Evolutionary conservation across 2,113 vertebrate genomes (phyloP), one percentile per base, ranked within the genome.

Genomic region (Pardalotus punctatus): DNA sequence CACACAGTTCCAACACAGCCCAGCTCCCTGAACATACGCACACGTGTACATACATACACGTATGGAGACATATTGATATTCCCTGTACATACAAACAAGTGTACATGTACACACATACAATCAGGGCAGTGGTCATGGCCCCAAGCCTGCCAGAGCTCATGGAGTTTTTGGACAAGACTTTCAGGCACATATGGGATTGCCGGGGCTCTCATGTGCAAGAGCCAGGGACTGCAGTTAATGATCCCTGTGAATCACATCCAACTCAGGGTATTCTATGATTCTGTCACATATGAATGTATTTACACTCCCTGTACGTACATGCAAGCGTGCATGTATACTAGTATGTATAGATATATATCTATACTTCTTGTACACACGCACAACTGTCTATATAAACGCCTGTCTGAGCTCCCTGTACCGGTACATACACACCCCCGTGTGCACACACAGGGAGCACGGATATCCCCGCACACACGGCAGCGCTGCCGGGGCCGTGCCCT

Each of bases 261-360:
- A 27, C 29, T 29, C 70, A 31, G 29, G 24, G 24, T 17, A 25
- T 9, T 57, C 29, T 11, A 5, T 2, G 14, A 17, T 5, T 5
- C 24, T 31, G 8, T 6, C 43, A 27, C 3, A 50, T 11, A 12
- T 1, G 11, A 21, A 22, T 14, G 0, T 2, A 19, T 13, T 22
- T 12, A 7, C 2, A 16, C 12, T 38, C 6, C 23, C 28, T 12
- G 45, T 29, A 54, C 27, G 24, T 45, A 36, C 27, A 36, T 5
- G 0, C 40, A 12, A 5, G 38, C 3, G 10, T 4, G 14, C 2
- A 4, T 6, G 14, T 0, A 6, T 0, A 50, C 65, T 12, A 10
- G 1, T 1, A 3, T 24, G 6, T 17, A 29, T 1, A 15, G 21
- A 8, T 28, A 53, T 1, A 7, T 31, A 28, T 8, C 14, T 12